Conservation (phyloP, 2,113 vertebrate species). For the Theristicus caerulescens region DNA sequence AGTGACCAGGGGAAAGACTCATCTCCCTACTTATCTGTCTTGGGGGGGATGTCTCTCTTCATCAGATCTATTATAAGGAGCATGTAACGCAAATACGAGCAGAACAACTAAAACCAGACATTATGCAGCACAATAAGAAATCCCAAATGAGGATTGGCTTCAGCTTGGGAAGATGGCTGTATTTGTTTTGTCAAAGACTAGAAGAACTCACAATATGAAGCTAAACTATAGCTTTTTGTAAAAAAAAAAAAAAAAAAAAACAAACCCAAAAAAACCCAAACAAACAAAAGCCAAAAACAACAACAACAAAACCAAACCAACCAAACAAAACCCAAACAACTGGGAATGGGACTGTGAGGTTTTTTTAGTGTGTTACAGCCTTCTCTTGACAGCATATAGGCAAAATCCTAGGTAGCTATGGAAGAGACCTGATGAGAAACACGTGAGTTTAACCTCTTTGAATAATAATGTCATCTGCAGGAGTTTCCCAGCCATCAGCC, state of each 20-base stretch:
- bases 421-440: conserved; percentile 65
- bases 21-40: fast-evolving
- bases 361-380: background rate
- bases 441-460: conserved; percentile 49
- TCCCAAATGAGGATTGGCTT: background rate
- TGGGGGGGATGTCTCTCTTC: background rate
- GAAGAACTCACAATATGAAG: background rate
- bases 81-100: background rate
- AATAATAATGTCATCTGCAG: conserved; percentile 71
- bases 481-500: conserved; percentile 73
- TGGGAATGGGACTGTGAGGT: background rate
- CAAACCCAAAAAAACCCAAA: background rate
- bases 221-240: background rate
- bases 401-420: conserved; percentile 5
- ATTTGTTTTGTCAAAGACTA: background rate
- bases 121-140: background rate
- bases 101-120: background rate
- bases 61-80: background rate
- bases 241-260: background rate
- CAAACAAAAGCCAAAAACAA: background rate
- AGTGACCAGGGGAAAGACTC: background rate
- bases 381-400: background rate
- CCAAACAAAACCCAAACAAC: background rate
- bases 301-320: background rate
- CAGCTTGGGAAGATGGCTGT: background rate